Evolutionary conservation across 2,113 vertebrate species (phyloP).

Genomic region (Crotalus horridus): DNA sequence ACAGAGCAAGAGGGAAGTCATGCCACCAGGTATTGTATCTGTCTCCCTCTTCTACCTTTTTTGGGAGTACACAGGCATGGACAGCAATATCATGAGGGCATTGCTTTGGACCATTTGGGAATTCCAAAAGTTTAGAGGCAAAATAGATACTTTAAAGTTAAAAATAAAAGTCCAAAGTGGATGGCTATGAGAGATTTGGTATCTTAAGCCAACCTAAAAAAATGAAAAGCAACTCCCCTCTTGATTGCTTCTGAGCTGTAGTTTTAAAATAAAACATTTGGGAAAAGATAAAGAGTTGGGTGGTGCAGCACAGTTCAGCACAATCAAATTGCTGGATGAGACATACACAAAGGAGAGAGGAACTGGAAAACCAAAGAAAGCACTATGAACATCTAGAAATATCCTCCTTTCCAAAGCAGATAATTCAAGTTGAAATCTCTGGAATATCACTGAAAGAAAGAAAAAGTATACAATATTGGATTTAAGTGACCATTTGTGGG

Average conservation of each 20-base stretch:
- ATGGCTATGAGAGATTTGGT: not conserved
- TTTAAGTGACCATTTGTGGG: not conserved
- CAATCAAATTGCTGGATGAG: not conserved
- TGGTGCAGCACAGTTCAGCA: not conserved
- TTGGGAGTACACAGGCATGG: not conserved
- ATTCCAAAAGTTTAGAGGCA: not conserved
- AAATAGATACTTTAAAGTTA: not conserved
- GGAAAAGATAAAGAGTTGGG: not conserved
- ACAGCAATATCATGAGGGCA: not conserved
- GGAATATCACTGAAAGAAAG: not conserved
- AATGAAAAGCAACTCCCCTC: not conserved
- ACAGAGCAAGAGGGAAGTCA: not conserved
- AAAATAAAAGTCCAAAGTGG: not conserved
- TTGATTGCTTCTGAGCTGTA: not conserved
- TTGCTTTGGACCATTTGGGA: not conserved
- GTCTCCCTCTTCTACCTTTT: not conserved
- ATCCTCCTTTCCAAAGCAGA: not conserved
- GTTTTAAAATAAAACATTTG: not conserved
- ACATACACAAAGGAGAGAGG: not conserved
- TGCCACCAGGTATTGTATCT: not conserved
- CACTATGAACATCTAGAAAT: not conserved
- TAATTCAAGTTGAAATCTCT: not conserved
- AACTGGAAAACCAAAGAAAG: not conserved
- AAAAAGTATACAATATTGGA: not conserved
- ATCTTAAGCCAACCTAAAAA: not conserved